Evolutionary conservation across 2,797 vertebrate species (phyloP).

Genomic region (Eremophila alpestris): DNA sequence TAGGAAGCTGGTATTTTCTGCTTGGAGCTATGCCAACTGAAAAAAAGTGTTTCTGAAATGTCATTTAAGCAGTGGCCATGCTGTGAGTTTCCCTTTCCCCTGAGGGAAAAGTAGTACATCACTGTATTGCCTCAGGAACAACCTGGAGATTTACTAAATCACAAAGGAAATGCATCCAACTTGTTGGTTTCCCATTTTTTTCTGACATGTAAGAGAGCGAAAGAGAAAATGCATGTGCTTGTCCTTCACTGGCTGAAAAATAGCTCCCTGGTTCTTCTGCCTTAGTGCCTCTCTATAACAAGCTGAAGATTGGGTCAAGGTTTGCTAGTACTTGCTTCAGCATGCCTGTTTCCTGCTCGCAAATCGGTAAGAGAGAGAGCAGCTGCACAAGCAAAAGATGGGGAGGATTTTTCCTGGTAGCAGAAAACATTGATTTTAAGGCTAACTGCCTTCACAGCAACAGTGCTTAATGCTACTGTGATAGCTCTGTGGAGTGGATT

Average conservation of each 20-base stretch:
- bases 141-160: background rate
- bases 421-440: slow-evolving; percentile 15
- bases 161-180: background rate
- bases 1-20: background rate
- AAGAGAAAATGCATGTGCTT: background rate
- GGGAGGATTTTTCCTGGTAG: background rate
- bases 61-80: background rate
- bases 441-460: background rate
- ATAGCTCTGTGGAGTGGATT: background rate
- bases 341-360: accelerated
- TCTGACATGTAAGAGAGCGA: background rate
- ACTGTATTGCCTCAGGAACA: background rate
- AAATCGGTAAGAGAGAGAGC: background rate
- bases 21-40: background rate
- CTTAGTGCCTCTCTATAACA: background rate
- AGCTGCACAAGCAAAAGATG: background rate
- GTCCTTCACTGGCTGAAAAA: background rate
- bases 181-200: background rate
- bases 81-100: background rate
- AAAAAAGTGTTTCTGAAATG: background rate
- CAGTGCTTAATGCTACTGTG: background rate
- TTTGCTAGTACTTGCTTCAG: background rate
- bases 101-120: background rate
- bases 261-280: background rate
- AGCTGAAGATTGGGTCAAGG: background rate